Conservation (phyloP, 2,888 invertebrate species). For the Troides oblongomaculatus region DNA sequence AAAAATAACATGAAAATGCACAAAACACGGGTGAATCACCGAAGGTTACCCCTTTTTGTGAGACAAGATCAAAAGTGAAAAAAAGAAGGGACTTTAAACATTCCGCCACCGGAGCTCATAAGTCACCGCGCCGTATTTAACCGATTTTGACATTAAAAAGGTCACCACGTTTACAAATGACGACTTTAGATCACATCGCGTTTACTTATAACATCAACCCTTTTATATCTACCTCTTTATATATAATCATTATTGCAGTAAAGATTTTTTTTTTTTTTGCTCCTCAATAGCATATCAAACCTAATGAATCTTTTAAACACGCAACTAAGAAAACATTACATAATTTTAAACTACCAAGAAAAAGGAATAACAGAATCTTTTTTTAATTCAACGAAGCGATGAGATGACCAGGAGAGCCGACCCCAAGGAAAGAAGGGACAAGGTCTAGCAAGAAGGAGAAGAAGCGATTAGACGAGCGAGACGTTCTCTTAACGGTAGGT, state of each 20-base stretch:
- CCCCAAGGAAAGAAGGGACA: too few species aligned
- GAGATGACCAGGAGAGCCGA: too few species aligned
- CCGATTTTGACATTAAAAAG: constrained; percentile 44
- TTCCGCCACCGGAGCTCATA: constrained; percentile 44
- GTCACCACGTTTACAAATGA: constrained; percentile 34
- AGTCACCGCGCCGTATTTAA: constrained; percentile 43
- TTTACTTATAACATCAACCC: not conserved
- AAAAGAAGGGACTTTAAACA: constrained; percentile 37
- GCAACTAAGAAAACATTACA: too few species aligned
- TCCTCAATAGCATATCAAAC: too few species aligned
- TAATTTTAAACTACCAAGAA: too few species aligned
- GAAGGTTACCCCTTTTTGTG: constrained; percentile 38
- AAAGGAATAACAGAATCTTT: too few species aligned
- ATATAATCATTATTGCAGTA: not conserved
- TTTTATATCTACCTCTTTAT: not conserved
- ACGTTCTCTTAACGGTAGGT: too few species aligned
- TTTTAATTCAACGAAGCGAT: too few species aligned
- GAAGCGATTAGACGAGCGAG: too few species aligned
- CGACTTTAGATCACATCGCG: constrained; percentile 29
- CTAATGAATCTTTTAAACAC: too few species aligned
- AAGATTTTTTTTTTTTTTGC: too few species aligned
- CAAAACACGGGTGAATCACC: constrained; percentile 38
- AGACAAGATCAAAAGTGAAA: constrained; percentile 33
- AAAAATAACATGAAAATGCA: constrained; percentile 26
- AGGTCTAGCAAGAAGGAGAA: too few species aligned